Base-by-base conservation (phyloP, 2,888 invertebrate genomes). In the Leptinotarsa rubiginosa region DNA sequence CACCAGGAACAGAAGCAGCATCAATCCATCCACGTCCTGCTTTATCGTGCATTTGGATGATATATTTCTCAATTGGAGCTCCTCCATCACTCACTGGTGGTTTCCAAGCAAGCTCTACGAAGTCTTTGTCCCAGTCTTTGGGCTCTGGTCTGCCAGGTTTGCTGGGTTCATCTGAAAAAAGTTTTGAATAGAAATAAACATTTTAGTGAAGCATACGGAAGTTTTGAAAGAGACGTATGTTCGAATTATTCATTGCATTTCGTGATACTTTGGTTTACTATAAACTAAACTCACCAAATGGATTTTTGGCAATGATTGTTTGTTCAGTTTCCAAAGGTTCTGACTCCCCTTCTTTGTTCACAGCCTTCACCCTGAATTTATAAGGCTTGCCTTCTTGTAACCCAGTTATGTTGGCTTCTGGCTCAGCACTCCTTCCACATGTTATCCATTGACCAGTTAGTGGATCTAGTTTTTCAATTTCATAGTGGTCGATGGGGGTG, bases 261-360 rank as follows among this genome's bases (percentile, higher is more conserved):
- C 12, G 18, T 18, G 12, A 12, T 52, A 7, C 16, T 67, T 20
- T 50, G 47, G 15, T 49, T 47, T 70, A 65, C 74, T 13, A 70
- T 47, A 59, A 69, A 76, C 68, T 76, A 25, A 22, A 86, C 90
- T 89, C 87, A 95, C 95, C 98, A 88, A 96, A 99, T 78, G 99
- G 99, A 95, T 99, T 99, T 89, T 99, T 99, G 73, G 99, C 99
- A 83, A 98, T 93, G 79, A 98, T 97, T 13, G 97, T 92, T 84
- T 95, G 95, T 78, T 97, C 97, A 0, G 97, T 95, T 88, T 97
- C 97, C 73, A 99, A 89, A 75, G 97, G 97, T 87, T 99, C 98
- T 0, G 98, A 97, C 88, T 97, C 97, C 18, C 99, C 99, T 88
- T 99, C 98, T 86, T 97, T 96, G 88, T 99, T 99, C 70, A 99